Evolutionary conservation across 2,797 vertebrate genomes (phyloP), one percentile per base, ranked within the genome.

Genomic region (Galagoides demidoff): DNA sequence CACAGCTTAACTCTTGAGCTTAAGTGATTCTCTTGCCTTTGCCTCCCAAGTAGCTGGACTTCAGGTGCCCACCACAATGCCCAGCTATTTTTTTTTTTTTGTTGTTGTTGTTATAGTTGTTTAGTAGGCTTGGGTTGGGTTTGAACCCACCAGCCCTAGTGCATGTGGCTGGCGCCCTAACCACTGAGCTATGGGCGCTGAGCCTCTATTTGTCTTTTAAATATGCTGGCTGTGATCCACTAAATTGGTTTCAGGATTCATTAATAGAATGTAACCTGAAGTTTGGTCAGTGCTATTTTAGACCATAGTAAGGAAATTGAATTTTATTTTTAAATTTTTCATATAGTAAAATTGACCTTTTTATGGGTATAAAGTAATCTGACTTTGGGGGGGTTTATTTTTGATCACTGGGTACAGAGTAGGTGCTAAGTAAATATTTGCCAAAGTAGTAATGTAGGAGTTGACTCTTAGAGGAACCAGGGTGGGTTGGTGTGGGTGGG

Each of bases 341-440:
- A 2, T 23, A 77, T 7, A 73, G 27, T 66, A 43, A 64, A 64
- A 25, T 6, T 45, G 68, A 55, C 34, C 37, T 45, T 68, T 92
- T 31, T 14, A 13, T 16, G 2, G 39, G 5, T 37, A 11, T 57
- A 39, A 7, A 55, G 31, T 31, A 89, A 45, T 95, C 16, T 37
- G 85, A 83, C 45, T 81, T 74, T 79, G 68, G 61, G n/a, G 68
- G 29, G 45, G 25, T 68, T 92, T 92, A 25, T 74, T 88, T 68
- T 68, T 45, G 10, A 8, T 92, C 64, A 43, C 9, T 63, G 73
- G 27, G 52, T 52, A 27, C n/a, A 57, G 71, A 83, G 22, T 16
- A 39, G 25, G 59, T 25, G 20, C 87, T 83, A 12, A 25, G 16
- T 43, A 25, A 78, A 10, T 37, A 19, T 20, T 43, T 77, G 19